These are phyloP conservation scores for Lasioglossum baleicum DNA, from an alignment of 1,140 invertebrate genomes.

Conservation along the genomic window DNA sequence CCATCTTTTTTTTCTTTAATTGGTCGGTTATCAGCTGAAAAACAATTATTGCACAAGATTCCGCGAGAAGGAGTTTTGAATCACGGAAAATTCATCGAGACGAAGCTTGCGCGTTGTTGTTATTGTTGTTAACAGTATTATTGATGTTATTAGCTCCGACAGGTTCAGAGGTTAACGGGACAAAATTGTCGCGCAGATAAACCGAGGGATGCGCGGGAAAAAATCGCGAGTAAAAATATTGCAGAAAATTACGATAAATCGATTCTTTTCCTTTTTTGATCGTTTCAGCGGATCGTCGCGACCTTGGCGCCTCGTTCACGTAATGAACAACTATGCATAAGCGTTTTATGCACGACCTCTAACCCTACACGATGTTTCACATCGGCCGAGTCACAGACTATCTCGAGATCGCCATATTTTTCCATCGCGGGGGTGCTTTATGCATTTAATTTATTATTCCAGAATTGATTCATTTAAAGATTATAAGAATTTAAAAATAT, in stretches of 20 bases:
- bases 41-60: constrained; percentile 19
- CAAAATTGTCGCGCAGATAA: background rate
- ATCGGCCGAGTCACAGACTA: too few relatives aligned
- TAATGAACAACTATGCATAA: constrained; percentile 30
- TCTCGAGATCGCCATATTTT: too few relatives aligned
- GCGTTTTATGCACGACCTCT: constrained; percentile 3
- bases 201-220: background rate
- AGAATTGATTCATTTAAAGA: too few relatives aligned
- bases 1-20: constrained; percentile 3
- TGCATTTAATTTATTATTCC: too few relatives aligned
- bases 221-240: constrained; percentile 10
- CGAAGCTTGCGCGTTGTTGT: background rate
- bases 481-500: too few relatives aligned
- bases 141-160: background rate
- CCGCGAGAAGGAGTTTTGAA: background rate
- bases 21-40: constrained; percentile 10
- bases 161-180: constrained; percentile 1
- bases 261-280: background rate
- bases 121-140: too few relatives aligned
- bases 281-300: constrained; percentile 7
- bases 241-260: constrained; percentile 33
- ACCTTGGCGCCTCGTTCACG: constrained; percentile 18
- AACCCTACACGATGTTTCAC: background rate
- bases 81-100: constrained; percentile 13
- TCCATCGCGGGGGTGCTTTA: too few relatives aligned